Evolutionary conservation across 2,888 invertebrate species (phyloP).

Genomic region (Galeopsomyia nigrocyanea): DNA sequence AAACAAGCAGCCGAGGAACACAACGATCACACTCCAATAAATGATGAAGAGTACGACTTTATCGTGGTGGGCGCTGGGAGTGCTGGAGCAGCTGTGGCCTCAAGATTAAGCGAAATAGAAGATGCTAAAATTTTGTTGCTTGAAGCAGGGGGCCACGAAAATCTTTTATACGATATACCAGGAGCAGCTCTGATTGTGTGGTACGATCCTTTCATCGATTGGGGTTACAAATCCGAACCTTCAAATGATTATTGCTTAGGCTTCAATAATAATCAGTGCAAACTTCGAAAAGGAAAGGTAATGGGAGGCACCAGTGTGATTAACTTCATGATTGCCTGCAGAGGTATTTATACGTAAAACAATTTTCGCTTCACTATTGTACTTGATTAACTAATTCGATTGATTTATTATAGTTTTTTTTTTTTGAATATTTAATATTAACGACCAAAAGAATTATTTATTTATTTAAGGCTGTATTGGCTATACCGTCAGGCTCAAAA

Average conservation of each 20-base stretch:
- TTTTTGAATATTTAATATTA: no score
- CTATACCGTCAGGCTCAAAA: no score
- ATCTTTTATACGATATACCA: slow-evolving; percentile 1
- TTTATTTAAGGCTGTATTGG: no score
- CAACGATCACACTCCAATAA: slow-evolving; percentile 63
- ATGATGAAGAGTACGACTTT: slow-evolving; percentile 12
- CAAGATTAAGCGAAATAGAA: slow-evolving; percentile 10
- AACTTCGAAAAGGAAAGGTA: slow-evolving; percentile 10
- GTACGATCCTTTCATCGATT: not conserved
- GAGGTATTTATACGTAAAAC: slow-evolving; percentile 29
- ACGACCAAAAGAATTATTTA: no score
- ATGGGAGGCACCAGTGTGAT: slow-evolving; percentile 27
- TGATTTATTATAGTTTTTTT: no score
- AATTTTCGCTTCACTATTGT: no score
- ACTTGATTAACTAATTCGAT: no score
- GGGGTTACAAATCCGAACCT: slow-evolving; percentile 6
- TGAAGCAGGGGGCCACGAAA: slow-evolving; percentile 27
- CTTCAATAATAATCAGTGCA: slow-evolving; percentile 1
- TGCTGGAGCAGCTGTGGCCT: slow-evolving; percentile 8
- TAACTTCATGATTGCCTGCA: slow-evolving; percentile 19
- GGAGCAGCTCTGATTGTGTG: not conserved
- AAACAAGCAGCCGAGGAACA: slow-evolving; percentile 69
- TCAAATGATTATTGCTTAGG: slow-evolving; percentile 20
- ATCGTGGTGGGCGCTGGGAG: slow-evolving; percentile 20
- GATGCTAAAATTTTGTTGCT: not conserved